Base-by-base conservation (phyloP, 2,888 invertebrate species). In the Crossocerus cetratus region DNA sequence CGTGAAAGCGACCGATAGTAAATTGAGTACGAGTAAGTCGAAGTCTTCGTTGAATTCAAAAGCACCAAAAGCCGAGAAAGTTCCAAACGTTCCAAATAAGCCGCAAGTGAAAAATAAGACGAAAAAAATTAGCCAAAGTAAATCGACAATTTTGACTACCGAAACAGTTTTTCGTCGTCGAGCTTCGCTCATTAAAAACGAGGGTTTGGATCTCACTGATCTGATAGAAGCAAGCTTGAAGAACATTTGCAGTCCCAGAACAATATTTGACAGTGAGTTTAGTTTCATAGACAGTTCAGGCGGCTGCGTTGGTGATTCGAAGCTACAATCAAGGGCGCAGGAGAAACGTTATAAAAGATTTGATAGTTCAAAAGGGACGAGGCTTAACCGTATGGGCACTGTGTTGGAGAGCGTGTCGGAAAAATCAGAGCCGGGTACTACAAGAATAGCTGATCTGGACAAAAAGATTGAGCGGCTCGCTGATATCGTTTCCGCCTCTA, bases 211-310 rank as follows among this genome's bases (percentile, higher is more conserved):
- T 11, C 53, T 83, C 14, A 72, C 78, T 4, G 76, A 83, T 22
- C 16, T 82, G 18, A 80, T 82, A 3, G 76, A 83, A 43, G 76
- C 78, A 2, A 82, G 76, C 20, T 56, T 81, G 5, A 76, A 76
- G 11, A 83, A 77, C 2, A 73, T 76, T 13, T 76, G 72, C 2
- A 78, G 74, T 43, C 74, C 81, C 0, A 72, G 74, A 18, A 76
- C 67, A 20, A 77, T 81, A 53, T 83, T 84, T 54, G 68, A 80
- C 59, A 69, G 68, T 16, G 66, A 62, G 16, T 83, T 77, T 16
- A 74, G 73, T 16, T 65, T 59, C 42, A 32, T 79, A 8, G 67
- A 76, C 3, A 71, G 65, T 3, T 16, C 63, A 2, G 74, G 72
- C 43, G 56, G 57, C 0, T 64, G 65, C 3, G 64, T n/a, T 4